These are phyloP conservation scores for Drosophila dives DNA, from an alignment of 2,888 invertebrate species.

Conservation along the genomic window DNA sequence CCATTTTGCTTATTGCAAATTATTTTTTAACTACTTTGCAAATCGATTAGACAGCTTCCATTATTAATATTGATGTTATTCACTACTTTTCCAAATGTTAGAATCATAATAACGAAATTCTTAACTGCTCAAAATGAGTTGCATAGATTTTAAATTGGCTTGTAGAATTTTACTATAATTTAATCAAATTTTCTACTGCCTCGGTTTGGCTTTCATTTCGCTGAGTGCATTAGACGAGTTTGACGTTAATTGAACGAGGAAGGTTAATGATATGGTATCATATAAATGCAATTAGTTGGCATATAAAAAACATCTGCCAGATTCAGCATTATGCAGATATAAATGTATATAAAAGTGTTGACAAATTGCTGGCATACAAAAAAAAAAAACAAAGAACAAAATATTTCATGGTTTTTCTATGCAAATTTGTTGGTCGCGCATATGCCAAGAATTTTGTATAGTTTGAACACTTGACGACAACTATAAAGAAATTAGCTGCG, in stretches of 20 bases:
- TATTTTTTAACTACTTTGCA: too few species aligned
- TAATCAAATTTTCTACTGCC: background rate
- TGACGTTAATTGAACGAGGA: constrained; percentile 30
- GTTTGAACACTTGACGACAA: constrained; percentile 45
- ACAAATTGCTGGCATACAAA: constrained; percentile 49
- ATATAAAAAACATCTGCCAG: constrained; percentile 74
- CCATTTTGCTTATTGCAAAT: too few species aligned
- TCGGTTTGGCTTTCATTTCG: background rate
- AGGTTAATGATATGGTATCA: constrained; percentile 24
- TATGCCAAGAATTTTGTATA: constrained; percentile 67
- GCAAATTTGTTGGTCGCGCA: constrained; percentile 70
- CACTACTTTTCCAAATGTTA: too few species aligned
- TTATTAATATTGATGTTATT: too few species aligned
- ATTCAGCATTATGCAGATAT: background rate
- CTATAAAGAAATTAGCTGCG: constrained; percentile 73
- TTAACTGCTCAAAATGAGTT: background rate
- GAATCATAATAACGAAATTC: background rate
- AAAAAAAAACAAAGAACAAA: background rate
- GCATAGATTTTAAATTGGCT: background rate
- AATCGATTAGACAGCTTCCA: too few species aligned
- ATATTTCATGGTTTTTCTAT: constrained; percentile 72
- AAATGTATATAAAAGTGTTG: constrained; percentile 31
- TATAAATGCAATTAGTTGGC: constrained; percentile 77
- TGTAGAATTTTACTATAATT: background rate
- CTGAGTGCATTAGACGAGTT: background rate